These are phyloP conservation scores for Melolontha melolontha DNA, from an alignment of 2,888 invertebrate genomes.

Conservation along the genomic window DNA sequence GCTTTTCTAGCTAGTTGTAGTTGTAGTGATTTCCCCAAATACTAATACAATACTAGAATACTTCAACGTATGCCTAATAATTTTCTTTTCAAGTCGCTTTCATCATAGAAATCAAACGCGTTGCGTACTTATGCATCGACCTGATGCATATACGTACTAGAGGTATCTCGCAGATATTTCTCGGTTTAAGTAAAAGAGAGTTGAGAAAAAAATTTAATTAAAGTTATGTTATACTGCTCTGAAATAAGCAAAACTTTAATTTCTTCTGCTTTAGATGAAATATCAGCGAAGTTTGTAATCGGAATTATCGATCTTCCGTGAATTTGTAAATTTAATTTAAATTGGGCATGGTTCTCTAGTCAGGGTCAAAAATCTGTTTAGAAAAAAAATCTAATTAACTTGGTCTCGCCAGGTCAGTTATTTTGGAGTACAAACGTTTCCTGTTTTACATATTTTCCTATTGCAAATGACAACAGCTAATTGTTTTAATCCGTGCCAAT, in stretches of 20 bases:
- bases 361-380: conserved; percentile 37
- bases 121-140: too few relatives aligned
- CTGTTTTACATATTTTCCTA: conserved; percentile 37
- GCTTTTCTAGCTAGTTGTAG: too few relatives aligned
- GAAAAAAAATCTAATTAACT: conserved; percentile 39
- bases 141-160: too few relatives aligned
- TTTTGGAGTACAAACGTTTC: conserved; percentile 25
- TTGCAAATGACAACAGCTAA: conserved; percentile 27
- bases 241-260: conserved; percentile 29
- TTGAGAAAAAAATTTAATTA: conserved; percentile 17
- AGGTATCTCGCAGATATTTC: too few relatives aligned
- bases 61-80: too few relatives aligned
- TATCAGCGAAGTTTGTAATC: conserved; percentile 19
- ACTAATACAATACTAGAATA: too few relatives aligned
- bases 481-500: conserved; percentile 30
- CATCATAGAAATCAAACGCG: too few relatives aligned
- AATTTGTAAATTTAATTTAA: conserved; percentile 33
- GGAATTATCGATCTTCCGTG: conserved; percentile 21
- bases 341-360: conserved; percentile 2
- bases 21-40: too few relatives aligned
- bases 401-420: conserved; percentile 28
- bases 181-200: too few relatives aligned
- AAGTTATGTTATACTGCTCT: conserved; percentile 21
- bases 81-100: too few relatives aligned
- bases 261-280: conserved; percentile 29